Evolutionary conservation across 2,797 vertebrate genomes (phyloP), one percentile per base, ranked within the genome.

Genomic region (Leucoraja ocellata): DNA sequence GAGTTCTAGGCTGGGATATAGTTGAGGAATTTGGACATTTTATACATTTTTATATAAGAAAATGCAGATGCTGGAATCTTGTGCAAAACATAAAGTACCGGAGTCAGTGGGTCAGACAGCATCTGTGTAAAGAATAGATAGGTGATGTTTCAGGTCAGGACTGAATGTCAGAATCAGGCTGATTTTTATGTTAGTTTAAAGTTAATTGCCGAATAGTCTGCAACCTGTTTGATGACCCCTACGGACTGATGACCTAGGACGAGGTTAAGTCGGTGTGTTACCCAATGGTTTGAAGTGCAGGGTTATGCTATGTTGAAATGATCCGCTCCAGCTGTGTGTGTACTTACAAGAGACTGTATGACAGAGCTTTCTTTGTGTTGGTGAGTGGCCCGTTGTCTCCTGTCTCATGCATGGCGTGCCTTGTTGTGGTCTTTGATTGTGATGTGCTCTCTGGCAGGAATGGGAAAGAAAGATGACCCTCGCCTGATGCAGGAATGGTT

Each of bases 401-500:
- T 6, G 1, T 68, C 84, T 91, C 23, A 54, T 28, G 10, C 68
- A 4, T 54, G 32, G 9, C 39, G 1, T 11, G 25, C 4, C 28
- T 65, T 36, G n/a, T 23, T 88, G 10, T 16, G 68, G 39, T 14
- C 68, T 39, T 39, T 92, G 90, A 92, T 54, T 92, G 25, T 58
- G 61, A 32, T 92, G 65, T 92, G 90, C 46, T 74, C 32, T 23
- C 71, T 94, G 95, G 93, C 97, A 99, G 99, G 99, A 95, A 99
- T 99, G 98, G 98, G 99, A 93, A 99, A 99, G 96, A 99, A 99
- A 94, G 99, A 99, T n/a, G 99, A 99, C 94, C 99, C 99, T 93
- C 98, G 98, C 94, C 96, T 99, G 94, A 99, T 99, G 99, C 99
- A 99, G 94, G 99, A 99, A 95, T 99, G 99, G 99, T 99, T 99